Percentiles rank a stretch among this genome's conserved stretches.
These are phyloP conservation scores for Notolepis coatsorum DNA, from an alignment of 2,797 vertebrate species.

Conservation along the genomic window DNA sequence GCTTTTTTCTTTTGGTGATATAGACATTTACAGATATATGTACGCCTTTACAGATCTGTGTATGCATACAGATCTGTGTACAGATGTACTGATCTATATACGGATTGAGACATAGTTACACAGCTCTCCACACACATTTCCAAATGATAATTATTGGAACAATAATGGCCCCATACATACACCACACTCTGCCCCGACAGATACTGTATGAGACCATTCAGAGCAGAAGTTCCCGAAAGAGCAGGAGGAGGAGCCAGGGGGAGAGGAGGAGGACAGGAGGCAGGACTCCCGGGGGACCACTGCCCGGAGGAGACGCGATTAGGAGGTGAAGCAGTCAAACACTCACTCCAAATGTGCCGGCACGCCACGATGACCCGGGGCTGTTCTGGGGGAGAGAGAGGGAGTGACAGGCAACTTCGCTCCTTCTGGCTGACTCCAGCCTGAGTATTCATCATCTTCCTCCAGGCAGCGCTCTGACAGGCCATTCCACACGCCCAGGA, in stretches of 20 bases:
- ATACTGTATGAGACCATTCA: constrained; percentile 39
- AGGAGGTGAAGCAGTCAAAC: constrained; percentile 88
- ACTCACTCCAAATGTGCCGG: constrained; percentile 83
- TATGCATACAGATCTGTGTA: not conserved
- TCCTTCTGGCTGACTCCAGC: constrained; percentile 85
- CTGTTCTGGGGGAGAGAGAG: constrained; percentile 80
- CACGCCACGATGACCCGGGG: constrained; percentile 87
- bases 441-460: constrained; percentile 87
- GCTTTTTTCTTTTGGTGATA: not conserved
- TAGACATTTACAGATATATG: not conserved
- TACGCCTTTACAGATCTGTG: not conserved
- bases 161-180: not conserved
- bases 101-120: not conserved
- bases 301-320: constrained; percentile 85
- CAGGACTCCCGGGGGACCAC: constrained; percentile 73
- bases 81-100: not conserved
- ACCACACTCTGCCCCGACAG: constrained; percentile 18
- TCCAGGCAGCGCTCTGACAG: constrained; percentile 75
- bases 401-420: constrained; percentile 87
- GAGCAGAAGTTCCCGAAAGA: constrained; percentile 38
- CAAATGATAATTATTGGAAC: too few species aligned
- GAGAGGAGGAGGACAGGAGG: constrained; percentile 46
- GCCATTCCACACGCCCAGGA: constrained; percentile 47
- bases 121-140: too few species aligned
- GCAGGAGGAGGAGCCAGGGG: constrained; percentile 19